phyloP scores from a whole-genome alignment of 2,113 vertebrate genomes.

The Baryphthengus martii region DNA sequence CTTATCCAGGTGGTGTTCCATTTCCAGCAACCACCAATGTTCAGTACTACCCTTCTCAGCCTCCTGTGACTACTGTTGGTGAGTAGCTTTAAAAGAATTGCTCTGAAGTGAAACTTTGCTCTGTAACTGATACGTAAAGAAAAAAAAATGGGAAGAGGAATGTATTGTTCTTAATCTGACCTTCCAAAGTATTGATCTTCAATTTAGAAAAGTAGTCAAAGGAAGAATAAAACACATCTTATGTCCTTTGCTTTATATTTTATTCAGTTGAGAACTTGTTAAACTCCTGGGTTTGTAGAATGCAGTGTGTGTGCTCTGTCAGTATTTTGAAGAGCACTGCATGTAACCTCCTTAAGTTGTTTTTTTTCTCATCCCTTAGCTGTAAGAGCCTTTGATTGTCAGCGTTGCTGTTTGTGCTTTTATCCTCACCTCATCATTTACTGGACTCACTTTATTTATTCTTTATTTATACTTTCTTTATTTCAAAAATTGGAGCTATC shows the following conservation, averaged over 20 bases:
- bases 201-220: neutral
- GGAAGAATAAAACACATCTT: neutral
- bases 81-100: slow-evolving; percentile 65
- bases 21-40: slow-evolving; percentile 87
- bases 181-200: neutral
- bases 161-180: neutral
- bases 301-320: neutral
- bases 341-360: neutral
- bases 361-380: neutral
- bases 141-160: neutral
- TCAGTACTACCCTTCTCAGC: slow-evolving; percentile 84
- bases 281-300: neutral
- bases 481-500: neutral
- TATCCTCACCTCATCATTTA: neutral
- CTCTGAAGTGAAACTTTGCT: neutral
- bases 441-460: neutral
- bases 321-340: neutral
- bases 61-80: slow-evolving; percentile 90
- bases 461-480: neutral
- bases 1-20: slow-evolving; percentile 83
- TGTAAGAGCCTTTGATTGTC: neutral
- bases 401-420: neutral
- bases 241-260: neutral
- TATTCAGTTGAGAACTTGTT: neutral
- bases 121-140: neutral